Conservation (phyloP, 2,113 vertebrate species). For the Neolamprologus brichardi region DNA sequence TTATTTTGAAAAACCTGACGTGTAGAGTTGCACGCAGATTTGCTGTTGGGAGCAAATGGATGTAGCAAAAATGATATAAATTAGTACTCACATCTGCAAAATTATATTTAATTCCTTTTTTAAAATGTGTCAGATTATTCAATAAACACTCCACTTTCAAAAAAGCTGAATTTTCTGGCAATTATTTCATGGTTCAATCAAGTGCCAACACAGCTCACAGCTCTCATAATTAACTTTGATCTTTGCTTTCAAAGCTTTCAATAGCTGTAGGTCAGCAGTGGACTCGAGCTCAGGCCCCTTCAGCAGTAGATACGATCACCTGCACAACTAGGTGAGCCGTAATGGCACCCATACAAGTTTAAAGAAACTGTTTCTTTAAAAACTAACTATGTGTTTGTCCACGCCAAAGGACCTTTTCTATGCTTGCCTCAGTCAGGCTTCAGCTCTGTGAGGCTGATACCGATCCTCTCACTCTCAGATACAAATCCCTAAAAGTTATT, state of each 20-base stretch:
- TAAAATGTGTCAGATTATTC: neutral
- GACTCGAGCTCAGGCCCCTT: neutral
- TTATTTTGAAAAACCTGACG: neutral
- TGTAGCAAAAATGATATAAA: accelerated
- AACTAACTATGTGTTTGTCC: neutral
- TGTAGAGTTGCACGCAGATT: neutral
- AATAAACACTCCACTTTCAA: neutral
- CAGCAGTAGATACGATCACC: neutral
- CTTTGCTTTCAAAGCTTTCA: neutral
- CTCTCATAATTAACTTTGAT: neutral
- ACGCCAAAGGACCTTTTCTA: neutral
- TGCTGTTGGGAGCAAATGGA: neutral
- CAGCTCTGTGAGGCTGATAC: neutral
- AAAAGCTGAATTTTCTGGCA: neutral
- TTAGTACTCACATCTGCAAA: neutral
- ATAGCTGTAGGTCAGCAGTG: neutral
- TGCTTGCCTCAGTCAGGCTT: neutral
- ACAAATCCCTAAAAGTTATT: neutral
- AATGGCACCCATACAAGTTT: neutral
- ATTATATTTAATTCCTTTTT: neutral
- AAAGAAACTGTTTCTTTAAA: neutral
- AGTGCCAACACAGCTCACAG: neutral
- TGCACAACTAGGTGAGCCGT: neutral
- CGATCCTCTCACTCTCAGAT: neutral
- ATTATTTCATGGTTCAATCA: neutral